Base-by-base conservation (phyloP, 1,140 invertebrate species). In the Drosophila gunungcola region DNA sequence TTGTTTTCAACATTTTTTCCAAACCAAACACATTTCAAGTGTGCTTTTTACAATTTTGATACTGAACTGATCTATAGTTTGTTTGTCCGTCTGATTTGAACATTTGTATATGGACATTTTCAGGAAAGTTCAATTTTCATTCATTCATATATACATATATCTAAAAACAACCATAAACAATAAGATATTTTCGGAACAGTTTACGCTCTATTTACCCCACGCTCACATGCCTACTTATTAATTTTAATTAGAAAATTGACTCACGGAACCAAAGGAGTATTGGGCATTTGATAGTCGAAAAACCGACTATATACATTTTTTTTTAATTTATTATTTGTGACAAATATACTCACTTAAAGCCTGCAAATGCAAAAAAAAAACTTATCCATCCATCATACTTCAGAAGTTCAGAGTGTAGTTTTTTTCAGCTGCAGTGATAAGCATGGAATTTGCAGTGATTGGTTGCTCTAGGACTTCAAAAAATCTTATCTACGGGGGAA, bases 251-350 rank as follows among this genome's bases (percentile, higher is more conserved):
- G 29, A 32, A 32, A 6, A 32, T 6, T 13, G 2, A 4, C 6
- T 13, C n/a, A 41, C 6, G n/a, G 5, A 41, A 13, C 2, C 2
- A 6, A n/a, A 12, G 16, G 16, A 21, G 7, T 43, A 43, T 3
- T 0, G n/a, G 39, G 42, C 42, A 43, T 4, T 1, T 43, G 13
- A 45, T 11, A 25, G 16, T 39, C 52, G 52, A n/a, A 3, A 9
- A 3, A n/a, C n/a, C 53, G 53, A 41, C 41, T 55, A 27, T 39
- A 27, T 39, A n/a, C 27, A 39, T 57, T 45, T 56, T 57, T 57
- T 57, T 56, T 21, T 1, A 34, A 57, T 45, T 57, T 57, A 45
- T 63, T 63, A 63, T 43, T 34, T 46, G 25, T 7, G 25, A 7
- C 3, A 7, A 39, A 39, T 39, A 39, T 54, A 49, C 48, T 49